These are phyloP conservation scores for Ornithoptera priamus DNA, from an alignment of 2,888 invertebrate genomes.

Conservation along the genomic window DNA sequence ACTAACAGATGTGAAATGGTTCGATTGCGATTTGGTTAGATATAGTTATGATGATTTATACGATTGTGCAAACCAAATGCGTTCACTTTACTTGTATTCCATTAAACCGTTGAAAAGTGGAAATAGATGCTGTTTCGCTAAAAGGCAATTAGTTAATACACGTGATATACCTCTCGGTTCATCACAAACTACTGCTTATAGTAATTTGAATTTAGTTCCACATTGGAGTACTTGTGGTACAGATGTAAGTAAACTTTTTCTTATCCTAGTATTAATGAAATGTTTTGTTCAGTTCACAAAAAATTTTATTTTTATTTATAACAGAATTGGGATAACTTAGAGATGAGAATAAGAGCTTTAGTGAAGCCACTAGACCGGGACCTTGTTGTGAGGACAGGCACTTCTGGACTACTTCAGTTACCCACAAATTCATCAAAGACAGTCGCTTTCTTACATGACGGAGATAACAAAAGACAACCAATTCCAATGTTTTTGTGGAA, in stretches of 20 bases:
- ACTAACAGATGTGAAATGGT: slow-evolving; percentile 36
- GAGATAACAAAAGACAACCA: slow-evolving; percentile 31
- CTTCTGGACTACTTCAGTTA: slow-evolving; percentile 32
- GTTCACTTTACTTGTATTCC: slow-evolving; percentile 33
- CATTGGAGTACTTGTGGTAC: slow-evolving; percentile 56
- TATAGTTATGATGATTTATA: slow-evolving; percentile 42
- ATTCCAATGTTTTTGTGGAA: slow-evolving; percentile 57
- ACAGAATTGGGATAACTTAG: slow-evolving; percentile 57
- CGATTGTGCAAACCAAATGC: slow-evolving; percentile 42
- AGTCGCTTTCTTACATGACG: slow-evolving; percentile 16
- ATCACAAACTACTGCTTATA: slow-evolving; percentile 45
- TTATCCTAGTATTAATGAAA: background rate
- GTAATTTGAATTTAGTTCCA: slow-evolving; percentile 52
- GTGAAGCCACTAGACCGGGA: slow-evolving; percentile 35
- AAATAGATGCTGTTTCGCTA: slow-evolving; percentile 50
- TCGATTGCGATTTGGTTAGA: slow-evolving; percentile 29
- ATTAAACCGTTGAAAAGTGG: slow-evolving; percentile 33
- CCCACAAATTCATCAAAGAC: slow-evolving; percentile 12
- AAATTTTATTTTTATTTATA: slow-evolving; percentile 26
- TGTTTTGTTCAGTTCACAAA: background rate
- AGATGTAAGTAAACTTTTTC: slow-evolving; percentile 38
- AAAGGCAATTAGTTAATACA: slow-evolving; percentile 50
- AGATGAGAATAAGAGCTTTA: slow-evolving; percentile 44
- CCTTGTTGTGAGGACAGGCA: slow-evolving; percentile 49
- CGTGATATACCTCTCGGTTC: slow-evolving; percentile 51